These are phyloP conservation scores for Neogobius melanostomus DNA, from an alignment of 2,113 vertebrate genomes.

Conservation along the genomic window DNA sequence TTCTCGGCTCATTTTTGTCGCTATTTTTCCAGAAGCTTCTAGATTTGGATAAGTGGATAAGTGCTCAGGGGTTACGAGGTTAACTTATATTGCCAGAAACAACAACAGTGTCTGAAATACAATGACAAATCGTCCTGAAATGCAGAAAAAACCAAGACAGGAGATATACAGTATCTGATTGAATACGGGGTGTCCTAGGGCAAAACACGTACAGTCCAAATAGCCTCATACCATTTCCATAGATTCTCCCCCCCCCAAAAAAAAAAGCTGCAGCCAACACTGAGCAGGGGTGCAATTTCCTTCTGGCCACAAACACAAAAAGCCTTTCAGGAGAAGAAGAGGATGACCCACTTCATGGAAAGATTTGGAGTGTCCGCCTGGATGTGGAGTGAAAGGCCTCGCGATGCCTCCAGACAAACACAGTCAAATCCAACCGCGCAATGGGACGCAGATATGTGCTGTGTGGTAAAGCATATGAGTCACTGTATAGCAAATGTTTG, in stretches of 20 bases:
- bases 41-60: no score
- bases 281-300: conserved; percentile 64
- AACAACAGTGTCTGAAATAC: no score
- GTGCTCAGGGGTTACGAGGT: no score
- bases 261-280: conserved; percentile 68
- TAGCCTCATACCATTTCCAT: conserved; percentile 64
- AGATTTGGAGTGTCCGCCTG: conserved; percentile 67
- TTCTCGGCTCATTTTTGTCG: no score
- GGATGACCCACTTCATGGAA: conserved; percentile 79
- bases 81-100: no score
- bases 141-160: neutral
- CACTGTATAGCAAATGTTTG: no score
- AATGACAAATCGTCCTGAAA: no score
- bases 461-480: no score
- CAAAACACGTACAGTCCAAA: conserved; percentile 28
- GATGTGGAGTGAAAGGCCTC: conserved; percentile 53
- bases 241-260: conserved; percentile 51
- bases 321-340: conserved; percentile 74
- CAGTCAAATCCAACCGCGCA: conserved; percentile 74
- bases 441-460: conserved; percentile 48
- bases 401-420: conserved; percentile 69
- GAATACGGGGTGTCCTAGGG: neutral
- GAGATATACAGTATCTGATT: neutral
- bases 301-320: conserved; percentile 62
- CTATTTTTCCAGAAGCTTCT: no score